Evolutionary conservation across 1,140 invertebrate genomes (phyloP), one percentile per base, ranked within the genome.

Genomic region (Drosophila virilis): DNA sequence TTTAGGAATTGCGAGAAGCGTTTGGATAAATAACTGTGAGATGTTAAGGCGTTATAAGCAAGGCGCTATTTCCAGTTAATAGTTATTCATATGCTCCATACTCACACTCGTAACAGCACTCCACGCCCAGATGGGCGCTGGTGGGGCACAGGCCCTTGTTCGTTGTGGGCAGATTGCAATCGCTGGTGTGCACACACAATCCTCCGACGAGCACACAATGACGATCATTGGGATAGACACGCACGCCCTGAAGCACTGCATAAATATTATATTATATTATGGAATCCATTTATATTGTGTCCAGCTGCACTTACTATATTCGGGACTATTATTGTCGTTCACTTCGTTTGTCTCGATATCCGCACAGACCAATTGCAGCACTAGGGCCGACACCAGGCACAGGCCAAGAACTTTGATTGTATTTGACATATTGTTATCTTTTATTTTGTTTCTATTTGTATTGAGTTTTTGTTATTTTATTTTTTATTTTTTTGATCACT

Each of bases 101-200:
- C 92, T 92, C 72, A 93, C 92, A 70, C 76, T 92, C 92, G 48
- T 89, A 92, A 59, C 92, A 93, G 57, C 92, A 93, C 48, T 93
- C 92, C 15, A 92, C 92, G 33, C 91, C 92, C 17, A 52, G 35
- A 28, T 77, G 68, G 5, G 62, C 13, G 48, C 90, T 92, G 28
- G 74, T 60, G 46, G 92, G 92, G 50, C 92, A 93, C 10, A 93
- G 77, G 8, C 92, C 92, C 54, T 73, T 77, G 28, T 84, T 91
- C 12, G 76, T 74, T 7, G 85, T 84, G 15, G 83, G 78, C 28
- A 74, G 66, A 1, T 64, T 68, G 51, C 92, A 93, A 22, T 93
- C 92, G 5, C 52, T 70, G 15, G 32, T 70, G 12, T 80, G 67
- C 22, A 93, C 79, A 32, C 92, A 93, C 12, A 92, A 54, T 8